phyloP scores from a whole-genome alignment of 2,888 invertebrate genomes.

The Lepidochrysops patricia region DNA sequence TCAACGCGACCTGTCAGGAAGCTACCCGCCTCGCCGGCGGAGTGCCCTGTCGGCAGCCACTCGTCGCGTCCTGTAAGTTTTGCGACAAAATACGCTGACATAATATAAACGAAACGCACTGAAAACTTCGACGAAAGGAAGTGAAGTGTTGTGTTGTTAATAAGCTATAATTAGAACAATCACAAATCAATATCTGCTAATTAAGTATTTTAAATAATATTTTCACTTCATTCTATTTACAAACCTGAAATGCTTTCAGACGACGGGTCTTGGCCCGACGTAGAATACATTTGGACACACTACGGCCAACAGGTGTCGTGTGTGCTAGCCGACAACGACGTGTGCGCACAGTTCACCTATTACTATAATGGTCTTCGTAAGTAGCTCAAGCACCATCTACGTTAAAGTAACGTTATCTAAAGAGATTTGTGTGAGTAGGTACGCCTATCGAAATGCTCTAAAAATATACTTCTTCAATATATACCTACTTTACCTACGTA shows the following conservation, averaged over 20 bases:
- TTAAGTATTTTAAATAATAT: no score
- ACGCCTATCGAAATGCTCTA: no score
- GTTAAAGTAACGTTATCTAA: no score
- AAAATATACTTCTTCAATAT: no score
- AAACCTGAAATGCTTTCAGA: conserved; percentile 43
- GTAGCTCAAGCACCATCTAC: no score
- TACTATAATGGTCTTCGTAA: conserved; percentile 76
- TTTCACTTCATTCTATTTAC: no score
- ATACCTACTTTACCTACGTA: no score
- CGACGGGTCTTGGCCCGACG: conserved; percentile 77
- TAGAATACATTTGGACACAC: conserved; percentile 75
- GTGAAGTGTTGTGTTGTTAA: no score
- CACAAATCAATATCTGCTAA: no score
- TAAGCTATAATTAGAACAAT: no score
- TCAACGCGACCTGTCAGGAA: conserved; percentile 70
- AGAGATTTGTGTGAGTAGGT: no score
- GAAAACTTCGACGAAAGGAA: no score
- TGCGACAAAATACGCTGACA: neutral
- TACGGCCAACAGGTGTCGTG: conserved; percentile 70
- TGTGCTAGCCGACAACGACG: conserved; percentile 71
- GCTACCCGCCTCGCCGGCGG: conserved; percentile 65
- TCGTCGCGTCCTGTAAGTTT: conserved; percentile 77
- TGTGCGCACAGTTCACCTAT: conserved; percentile 78
- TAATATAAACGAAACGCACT: neutral
- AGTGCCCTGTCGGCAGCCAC: conserved; percentile 77